Percentiles rank a stretch among this genome's conserved stretches.
phyloP scores from a whole-genome alignment of 2,113 vertebrate genomes.

The Pandion haliaetus region DNA sequence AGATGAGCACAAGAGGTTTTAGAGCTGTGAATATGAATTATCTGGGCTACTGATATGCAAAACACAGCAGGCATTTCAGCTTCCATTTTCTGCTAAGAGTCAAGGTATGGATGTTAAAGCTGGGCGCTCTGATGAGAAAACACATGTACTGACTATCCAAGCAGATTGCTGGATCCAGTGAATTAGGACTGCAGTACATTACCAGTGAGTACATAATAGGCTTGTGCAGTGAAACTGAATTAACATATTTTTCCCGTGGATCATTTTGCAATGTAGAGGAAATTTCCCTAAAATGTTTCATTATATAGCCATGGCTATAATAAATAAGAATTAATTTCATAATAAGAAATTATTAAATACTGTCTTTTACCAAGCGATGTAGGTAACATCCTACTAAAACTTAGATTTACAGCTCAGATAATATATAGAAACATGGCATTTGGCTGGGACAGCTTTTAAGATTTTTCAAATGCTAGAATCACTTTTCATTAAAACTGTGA shows the following conservation, averaged over 20 bases:
- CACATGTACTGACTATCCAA: neutral
- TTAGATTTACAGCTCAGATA: conserved; percentile 10
- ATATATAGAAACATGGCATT: conserved; percentile 57
- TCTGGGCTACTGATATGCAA: neutral
- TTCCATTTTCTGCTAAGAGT: neutral
- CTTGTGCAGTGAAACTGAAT: neutral
- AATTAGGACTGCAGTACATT: neutral
- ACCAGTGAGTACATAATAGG: neutral
- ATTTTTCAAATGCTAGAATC: conserved; percentile 54
- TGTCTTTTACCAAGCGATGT: neutral
- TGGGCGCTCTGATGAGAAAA: neutral
- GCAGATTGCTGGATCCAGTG: neutral
- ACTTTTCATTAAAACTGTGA: conserved; percentile 64
- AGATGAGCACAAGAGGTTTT: neutral
- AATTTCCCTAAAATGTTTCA: neutral
- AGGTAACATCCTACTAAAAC: neutral
- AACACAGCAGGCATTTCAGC: neutral
- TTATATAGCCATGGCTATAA: neutral
- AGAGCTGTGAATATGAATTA: neutral
- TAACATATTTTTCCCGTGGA: neutral
- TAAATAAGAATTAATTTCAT: neutral
- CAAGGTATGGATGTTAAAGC: neutral
- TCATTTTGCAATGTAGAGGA: neutral
- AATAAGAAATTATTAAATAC: neutral
- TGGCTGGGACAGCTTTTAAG: conserved; percentile 52